Percentiles rank a stretch among this genome's conserved stretches.
These are phyloP conservation scores for Campylomormyrus tamandua DNA, from an alignment of 2,113 vertebrate genomes.

Conservation along the genomic window DNA sequence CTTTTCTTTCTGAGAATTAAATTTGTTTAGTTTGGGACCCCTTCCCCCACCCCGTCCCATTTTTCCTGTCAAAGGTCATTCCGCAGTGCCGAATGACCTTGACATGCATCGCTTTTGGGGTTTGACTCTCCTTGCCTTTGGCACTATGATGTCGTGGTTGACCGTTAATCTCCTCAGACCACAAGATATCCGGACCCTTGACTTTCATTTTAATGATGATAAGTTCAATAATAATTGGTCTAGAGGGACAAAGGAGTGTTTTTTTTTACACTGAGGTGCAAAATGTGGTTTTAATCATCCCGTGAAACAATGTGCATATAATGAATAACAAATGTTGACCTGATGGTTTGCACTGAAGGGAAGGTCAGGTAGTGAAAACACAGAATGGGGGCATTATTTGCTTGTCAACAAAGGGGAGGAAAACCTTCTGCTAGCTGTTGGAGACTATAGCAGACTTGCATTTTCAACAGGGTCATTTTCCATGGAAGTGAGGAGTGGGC, in stretches of 20 bases:
- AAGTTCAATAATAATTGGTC: neutral
- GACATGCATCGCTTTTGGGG: neutral
- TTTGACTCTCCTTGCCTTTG: neutral
- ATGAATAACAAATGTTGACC: neutral
- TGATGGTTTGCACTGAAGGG: neutral
- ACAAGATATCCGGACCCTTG: neutral
- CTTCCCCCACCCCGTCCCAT: neutral
- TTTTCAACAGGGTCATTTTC: neutral
- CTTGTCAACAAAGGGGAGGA: neutral
- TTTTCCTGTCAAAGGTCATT: neutral
- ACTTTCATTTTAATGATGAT: neutral
- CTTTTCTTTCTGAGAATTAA: neutral
- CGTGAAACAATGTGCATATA: neutral
- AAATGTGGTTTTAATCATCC: constrained; percentile 2
- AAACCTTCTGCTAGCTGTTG: neutral
- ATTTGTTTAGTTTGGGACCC: neutral
- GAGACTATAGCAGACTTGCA: neutral
- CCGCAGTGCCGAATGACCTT: neutral
- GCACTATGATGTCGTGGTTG: neutral
- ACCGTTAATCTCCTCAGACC: neutral
- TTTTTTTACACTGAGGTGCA: neutral
- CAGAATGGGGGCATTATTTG: neutral
- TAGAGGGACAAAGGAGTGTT: neutral
- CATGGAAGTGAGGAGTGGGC: neutral
- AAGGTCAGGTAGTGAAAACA: neutral